Conservation (phyloP, 2,888 invertebrate genomes). For the Geotrupes spiniger region DNA sequence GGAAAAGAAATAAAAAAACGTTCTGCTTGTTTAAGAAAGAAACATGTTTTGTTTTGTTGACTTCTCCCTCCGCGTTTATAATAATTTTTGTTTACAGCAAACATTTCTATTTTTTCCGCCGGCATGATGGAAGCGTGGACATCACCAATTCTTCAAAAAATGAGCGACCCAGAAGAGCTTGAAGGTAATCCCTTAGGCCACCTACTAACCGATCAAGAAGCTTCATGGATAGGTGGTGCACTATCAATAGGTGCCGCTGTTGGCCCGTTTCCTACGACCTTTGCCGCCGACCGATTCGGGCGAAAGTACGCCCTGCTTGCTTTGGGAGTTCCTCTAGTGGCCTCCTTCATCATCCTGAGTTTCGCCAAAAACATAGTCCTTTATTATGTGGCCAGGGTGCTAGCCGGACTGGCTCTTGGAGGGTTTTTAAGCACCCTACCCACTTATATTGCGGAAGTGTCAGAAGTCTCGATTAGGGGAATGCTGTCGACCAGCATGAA, state of each 20-base stretch:
- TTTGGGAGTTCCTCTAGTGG: slow-evolving; percentile 61
- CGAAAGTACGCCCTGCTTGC: slow-evolving; percentile 64
- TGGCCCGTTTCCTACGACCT: slow-evolving; percentile 70
- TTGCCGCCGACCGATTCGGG: slow-evolving; percentile 62
- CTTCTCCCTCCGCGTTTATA: too few relatives aligned
- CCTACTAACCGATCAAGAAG: slow-evolving; percentile 56
- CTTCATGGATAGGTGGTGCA: slow-evolving; percentile 72
- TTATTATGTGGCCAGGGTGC: slow-evolving; percentile 48
- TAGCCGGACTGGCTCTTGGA: slow-evolving; percentile 52
- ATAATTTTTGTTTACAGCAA: too few relatives aligned
- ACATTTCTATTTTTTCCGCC: slow-evolving; percentile 47
- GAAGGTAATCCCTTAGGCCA: slow-evolving; percentile 49
- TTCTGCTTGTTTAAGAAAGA: too few relatives aligned
- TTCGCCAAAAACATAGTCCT: slow-evolving; percentile 33
- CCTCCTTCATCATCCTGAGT: slow-evolving; percentile 49
- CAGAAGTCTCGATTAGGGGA: slow-evolving; percentile 78
- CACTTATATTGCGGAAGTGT: slow-evolving; percentile 85
- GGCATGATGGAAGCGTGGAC: slow-evolving; percentile 52
- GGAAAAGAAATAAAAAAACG: too few relatives aligned
- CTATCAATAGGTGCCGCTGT: slow-evolving; percentile 65
- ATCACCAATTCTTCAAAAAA: slow-evolving; percentile 35
- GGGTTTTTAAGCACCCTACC: slow-evolving; percentile 72
- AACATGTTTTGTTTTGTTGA: too few relatives aligned
- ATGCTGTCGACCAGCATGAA: slow-evolving; percentile 80
- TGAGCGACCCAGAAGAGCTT: slow-evolving; percentile 50